Conservation (phyloP, 2,888 invertebrate genomes). For the Beris morrisii region DNA sequence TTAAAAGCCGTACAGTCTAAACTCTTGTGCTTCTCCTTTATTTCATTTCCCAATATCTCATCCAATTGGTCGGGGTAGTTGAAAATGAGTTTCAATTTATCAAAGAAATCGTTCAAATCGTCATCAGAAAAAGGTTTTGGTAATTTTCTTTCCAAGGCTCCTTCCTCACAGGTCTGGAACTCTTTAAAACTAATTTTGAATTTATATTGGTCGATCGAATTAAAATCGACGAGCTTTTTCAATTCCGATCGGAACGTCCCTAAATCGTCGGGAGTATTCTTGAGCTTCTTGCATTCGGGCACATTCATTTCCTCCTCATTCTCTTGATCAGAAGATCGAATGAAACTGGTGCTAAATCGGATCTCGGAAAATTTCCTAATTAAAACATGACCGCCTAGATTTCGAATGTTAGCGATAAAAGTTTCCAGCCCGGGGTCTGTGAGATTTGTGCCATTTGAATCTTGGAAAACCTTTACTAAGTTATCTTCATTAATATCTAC, state of each 20-base stretch:
- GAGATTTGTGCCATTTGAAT: too few relatives aligned
- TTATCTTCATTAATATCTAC: background rate
- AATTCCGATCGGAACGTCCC: background rate
- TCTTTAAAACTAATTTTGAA: background rate
- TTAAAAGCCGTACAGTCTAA: too few relatives aligned
- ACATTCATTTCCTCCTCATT: too few relatives aligned
- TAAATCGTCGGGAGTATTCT: background rate
- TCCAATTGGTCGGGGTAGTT: conserved; percentile 4
- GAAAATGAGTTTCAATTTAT: conserved; percentile 1
- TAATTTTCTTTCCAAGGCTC: background rate
- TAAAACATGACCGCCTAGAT: conserved; percentile 8
- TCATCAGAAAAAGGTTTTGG: background rate
- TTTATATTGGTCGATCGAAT: too few relatives aligned
- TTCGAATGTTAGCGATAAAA: conserved; percentile 7
- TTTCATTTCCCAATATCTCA: too few relatives aligned
- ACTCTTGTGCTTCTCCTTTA: too few relatives aligned
- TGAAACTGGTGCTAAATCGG: conserved; percentile 15
- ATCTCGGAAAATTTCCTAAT: conserved; percentile 12
- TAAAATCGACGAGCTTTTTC: background rate
- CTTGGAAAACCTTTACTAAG: background rate
- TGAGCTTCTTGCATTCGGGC: too few relatives aligned
- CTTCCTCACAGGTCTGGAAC: conserved; percentile 2
- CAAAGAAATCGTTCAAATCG: conserved; percentile 7
- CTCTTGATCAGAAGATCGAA: background rate
- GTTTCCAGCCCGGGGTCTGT: background rate